Base-by-base conservation (phyloP, 2,888 invertebrate genomes). In the Monopis laevigella region DNA sequence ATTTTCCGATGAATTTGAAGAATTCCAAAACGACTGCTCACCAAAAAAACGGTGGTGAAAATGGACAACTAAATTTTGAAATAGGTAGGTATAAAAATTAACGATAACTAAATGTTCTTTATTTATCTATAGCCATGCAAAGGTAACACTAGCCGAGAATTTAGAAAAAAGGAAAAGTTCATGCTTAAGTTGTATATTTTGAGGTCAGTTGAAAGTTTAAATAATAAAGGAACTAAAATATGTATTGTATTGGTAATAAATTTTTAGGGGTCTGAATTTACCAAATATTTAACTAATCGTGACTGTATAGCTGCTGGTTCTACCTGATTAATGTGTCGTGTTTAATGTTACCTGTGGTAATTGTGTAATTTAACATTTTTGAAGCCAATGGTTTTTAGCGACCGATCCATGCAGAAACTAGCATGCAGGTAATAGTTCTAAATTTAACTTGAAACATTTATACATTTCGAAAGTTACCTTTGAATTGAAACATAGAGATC, bases 61-160 rank as follows among this genome's bases (percentile, higher is more conserved):
- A 14, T 39, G 27, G 16, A 14, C 26, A 14, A 19, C 27, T 27
- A 27, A 10, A 8, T 39, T 16, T 19, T 19, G 3, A 19, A 19
- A 21, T 16, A 39, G 27, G 5, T 5, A 16, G n/a, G 19, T 6
- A 27, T 38, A 14, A 14, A 16, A 19, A 16, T 11, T 27, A 27
- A 21, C 21, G 4, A 18, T 26, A 12, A n/a, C 5, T 7, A 11
- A 29, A 29, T 5, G 13, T 27, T 32, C 6, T 30, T 5, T 2
- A 32, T 10, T 32, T 2, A 70, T 55, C 58, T 59, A 65, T 58
- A 72, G 74, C 74, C 78, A 80, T 80, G 78, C 78, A 77, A 62
- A 62, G 66, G 68, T 55, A 49, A 73, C 74, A 67, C 73, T 51
- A 63, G 19, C 6, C 8, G 21, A 7, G 18, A 16, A 12, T 19